A percentile compares a stretch with the other conserved stretches of the same genome.
These are phyloP conservation scores for Chloroceryle amazona DNA, from an alignment of 2,797 vertebrate genomes.

Conservation along the genomic window DNA sequence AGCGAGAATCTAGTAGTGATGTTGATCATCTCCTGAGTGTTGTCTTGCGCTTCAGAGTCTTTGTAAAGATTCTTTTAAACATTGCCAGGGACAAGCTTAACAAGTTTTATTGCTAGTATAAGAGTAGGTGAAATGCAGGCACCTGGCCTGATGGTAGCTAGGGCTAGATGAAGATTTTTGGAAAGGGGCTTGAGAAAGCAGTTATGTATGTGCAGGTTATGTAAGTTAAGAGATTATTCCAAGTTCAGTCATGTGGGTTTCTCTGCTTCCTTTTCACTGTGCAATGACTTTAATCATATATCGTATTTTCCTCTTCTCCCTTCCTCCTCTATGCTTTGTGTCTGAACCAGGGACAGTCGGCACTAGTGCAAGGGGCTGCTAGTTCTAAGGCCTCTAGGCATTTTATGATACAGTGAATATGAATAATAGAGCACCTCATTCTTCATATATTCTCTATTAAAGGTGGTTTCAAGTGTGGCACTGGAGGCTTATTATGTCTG, in stretches of 20 bases:
- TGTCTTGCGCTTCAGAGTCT: not conserved
- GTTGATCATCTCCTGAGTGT: not conserved
- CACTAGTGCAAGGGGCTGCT: not conserved
- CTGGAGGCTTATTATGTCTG: not conserved
- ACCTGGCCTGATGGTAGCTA: not conserved
- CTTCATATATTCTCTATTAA: not conserved
- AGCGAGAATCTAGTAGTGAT: not conserved
- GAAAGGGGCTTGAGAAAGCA: not conserved
- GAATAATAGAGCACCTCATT: not conserved
- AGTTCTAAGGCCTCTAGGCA: not conserved
- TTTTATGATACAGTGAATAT: not conserved
- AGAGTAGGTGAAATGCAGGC: not conserved
- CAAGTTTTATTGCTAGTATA: not conserved
- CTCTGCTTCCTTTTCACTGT: not conserved
- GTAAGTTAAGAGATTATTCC: not conserved
- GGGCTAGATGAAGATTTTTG: not conserved
- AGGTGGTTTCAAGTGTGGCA: not conserved
- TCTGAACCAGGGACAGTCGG: not conserved
- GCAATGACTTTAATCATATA: not conserved
- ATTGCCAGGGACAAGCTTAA: not conserved
- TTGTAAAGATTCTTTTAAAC: slow-evolving; percentile 6
- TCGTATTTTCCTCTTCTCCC: not conserved
- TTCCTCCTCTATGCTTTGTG: not conserved
- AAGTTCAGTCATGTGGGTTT: not conserved
- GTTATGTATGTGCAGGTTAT: not conserved